These are phyloP conservation scores for Chelonus formosanus DNA, from an alignment of 2,888 invertebrate species.

Conservation along the genomic window DNA sequence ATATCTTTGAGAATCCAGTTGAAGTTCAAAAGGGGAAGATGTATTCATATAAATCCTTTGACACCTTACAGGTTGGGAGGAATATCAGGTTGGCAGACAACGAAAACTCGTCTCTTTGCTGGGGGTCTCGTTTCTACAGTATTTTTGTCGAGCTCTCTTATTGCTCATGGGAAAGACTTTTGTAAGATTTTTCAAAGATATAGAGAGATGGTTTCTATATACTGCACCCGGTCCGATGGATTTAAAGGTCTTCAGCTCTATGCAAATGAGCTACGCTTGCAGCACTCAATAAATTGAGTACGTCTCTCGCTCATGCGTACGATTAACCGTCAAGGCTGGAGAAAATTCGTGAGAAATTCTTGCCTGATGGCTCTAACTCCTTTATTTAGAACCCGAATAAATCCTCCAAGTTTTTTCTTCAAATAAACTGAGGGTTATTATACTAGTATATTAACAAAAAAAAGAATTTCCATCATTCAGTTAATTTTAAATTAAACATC, in stretches of 20 bases:
- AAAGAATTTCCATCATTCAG: too few species aligned
- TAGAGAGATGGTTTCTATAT: constrained; percentile 26
- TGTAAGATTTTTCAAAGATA: constrained; percentile 44
- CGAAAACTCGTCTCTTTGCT: constrained; percentile 49
- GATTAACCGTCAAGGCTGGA: not conserved
- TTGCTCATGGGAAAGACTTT: constrained; percentile 53
- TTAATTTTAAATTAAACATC: too few species aligned
- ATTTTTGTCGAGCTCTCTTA: constrained; percentile 15
- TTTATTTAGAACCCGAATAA: not conserved
- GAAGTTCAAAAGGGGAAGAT: constrained; percentile 17
- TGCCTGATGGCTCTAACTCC: not conserved
- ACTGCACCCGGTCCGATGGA: constrained; percentile 38
- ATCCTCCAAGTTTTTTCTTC: too few species aligned
- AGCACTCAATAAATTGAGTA: too few species aligned
- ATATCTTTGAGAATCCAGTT: not conserved
- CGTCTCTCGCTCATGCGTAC: not conserved
- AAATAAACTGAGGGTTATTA: too few species aligned
- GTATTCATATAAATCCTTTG: constrained; percentile 44
- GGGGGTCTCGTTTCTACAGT: constrained; percentile 50
- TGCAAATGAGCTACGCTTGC: constrained; percentile 53
- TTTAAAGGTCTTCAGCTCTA: constrained; percentile 52
- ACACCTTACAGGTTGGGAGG: constrained; percentile 49
- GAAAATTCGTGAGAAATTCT: constrained; percentile 20
- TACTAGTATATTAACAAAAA: too few species aligned
- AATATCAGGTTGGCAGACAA: constrained; percentile 30